These are phyloP conservation scores for Mugil cephalus DNA, from an alignment of 2,113 vertebrate genomes.

Conservation along the genomic window DNA sequence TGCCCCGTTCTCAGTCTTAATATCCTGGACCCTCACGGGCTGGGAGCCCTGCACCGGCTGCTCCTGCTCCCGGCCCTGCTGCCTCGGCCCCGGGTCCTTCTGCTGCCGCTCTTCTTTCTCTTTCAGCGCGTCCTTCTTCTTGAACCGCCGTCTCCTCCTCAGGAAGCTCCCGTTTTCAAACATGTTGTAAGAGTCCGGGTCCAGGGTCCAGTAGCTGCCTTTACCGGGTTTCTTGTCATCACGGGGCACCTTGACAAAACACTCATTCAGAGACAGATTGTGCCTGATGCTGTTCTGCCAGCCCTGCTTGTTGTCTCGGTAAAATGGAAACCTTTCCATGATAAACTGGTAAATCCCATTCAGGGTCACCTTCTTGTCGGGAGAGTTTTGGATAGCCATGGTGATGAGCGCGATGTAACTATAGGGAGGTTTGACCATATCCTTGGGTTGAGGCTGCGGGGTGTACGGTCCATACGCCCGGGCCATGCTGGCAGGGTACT, in stretches of 20 bases:
- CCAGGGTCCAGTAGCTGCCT: constrained; percentile 95
- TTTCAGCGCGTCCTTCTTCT: constrained; percentile 94
- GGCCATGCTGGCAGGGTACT: constrained; percentile 94
- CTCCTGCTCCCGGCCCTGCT: constrained; percentile 81
- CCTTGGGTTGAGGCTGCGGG: constrained; percentile 96
- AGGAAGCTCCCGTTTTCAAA: constrained; percentile 95
- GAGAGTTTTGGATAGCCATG: constrained; percentile 97
- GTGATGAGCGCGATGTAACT: constrained; percentile 98
- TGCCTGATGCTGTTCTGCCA: constrained; percentile 97
- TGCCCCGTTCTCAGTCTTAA: constrained; percentile 95
- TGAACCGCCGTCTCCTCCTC: constrained; percentile 91
- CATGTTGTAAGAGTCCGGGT: constrained; percentile 97
- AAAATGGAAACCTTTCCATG: constrained; percentile 96
- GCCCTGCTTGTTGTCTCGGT: constrained; percentile 94
- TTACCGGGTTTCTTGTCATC: constrained; percentile 95
- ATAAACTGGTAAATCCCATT: constrained; percentile 98
- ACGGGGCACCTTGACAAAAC: constrained; percentile 94
- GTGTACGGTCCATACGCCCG: constrained; percentile 95
- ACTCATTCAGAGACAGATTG: constrained; percentile 94
- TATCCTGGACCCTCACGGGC: constrained; percentile 93
- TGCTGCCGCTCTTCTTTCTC: constrained; percentile 92
- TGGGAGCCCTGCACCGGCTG: constrained; percentile 83
- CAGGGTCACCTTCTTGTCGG: constrained; percentile 96
- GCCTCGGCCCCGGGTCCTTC: constrained; percentile 86
- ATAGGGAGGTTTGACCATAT: constrained; percentile 97